Evolutionary conservation across 2,113 vertebrate species (phyloP), one percentile per base, ranked within the genome.

Genomic region (Sorex fumeus): DNA sequence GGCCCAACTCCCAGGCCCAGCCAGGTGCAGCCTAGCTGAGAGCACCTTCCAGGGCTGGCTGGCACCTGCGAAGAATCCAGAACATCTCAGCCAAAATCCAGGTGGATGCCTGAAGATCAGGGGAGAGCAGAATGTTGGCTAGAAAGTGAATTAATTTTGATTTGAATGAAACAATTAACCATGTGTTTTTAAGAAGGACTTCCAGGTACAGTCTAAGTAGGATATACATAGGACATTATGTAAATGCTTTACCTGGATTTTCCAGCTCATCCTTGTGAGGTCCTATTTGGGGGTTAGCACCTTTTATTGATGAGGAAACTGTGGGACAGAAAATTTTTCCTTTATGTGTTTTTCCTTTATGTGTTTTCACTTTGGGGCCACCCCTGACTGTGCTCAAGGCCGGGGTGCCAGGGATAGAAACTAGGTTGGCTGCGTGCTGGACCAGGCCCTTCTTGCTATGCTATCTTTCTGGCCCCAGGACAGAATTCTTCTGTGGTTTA

Each of bases 1-100:
- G 60, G 62, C 77, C 75, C 34, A 2, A 3, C 8, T 8, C 67
- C 43, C 47, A 72, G 45, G 8, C 74, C 34, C 47, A 50, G 79
- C 90, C 92, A 95, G 85, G 92, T 95, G 91, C 57, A 21, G 13
- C 93, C 64, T 64, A 40, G 43, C 47, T 71, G 60, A 60, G 70
- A 70, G 32, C 32, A 16, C 34, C 84, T 70, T 30, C 70, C 30
- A 45, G 60, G 34, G 43, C 81, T 84, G 47, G 0, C 50, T 70
- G 64, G 45, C n/a, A 77, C 79, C 85, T 79, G 36, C 64, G 40
- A 84, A 76, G 66, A 64, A 27, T 84, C 64, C 45, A 84, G 40
- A 76, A 47, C 7, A 25, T 45, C 47, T 60, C 40, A 83, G 32
- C 43, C 79, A 60, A 72, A 62, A 66, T 40, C 18, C 40, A 71